phyloP scores from a whole-genome alignment of 2,113 vertebrate species.

The Anarhynchus alexandrinus region DNA sequence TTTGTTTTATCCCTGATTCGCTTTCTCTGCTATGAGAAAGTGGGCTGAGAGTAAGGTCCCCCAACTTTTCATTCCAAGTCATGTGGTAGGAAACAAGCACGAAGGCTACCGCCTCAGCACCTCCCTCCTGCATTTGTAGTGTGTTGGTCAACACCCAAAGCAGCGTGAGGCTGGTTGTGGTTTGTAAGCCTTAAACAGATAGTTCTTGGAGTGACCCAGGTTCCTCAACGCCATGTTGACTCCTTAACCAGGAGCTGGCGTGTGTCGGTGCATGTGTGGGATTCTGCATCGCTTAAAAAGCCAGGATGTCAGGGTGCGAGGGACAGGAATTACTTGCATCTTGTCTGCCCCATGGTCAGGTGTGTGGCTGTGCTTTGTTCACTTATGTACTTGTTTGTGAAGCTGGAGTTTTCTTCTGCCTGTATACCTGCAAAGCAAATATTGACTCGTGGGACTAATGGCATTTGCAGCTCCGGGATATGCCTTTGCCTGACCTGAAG shows the following conservation, averaged over 20 bases:
- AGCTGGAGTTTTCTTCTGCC: background rate
- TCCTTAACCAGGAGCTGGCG: background rate
- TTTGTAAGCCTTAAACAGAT: background rate
- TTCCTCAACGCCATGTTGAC: background rate
- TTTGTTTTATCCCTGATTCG: background rate
- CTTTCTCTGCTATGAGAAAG: background rate
- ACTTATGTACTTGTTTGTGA: background rate
- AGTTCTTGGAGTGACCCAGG: background rate
- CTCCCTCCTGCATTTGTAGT: background rate
- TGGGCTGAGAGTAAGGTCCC: background rate
- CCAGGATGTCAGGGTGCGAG: background rate
- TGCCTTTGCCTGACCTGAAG: background rate
- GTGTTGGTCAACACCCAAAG: background rate
- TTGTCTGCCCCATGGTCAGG: background rate
- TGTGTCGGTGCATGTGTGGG: accelerated
- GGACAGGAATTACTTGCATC: background rate
- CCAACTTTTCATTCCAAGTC: background rate
- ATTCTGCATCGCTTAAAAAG: background rate
- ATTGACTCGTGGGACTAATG: slow-evolving; percentile 54
- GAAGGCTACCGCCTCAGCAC: background rate
- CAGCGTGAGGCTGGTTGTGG: accelerated
- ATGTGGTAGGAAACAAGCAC: background rate
- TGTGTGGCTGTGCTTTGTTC: background rate
- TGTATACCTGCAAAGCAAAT: slow-evolving; percentile 42
- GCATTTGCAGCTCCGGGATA: slow-evolving; percentile 10